A percentile compares a stretch with the other conserved stretches of the same genome.
Conservation (phyloP, 2,113 vertebrate genomes). For the Tetrax tetrax region DNA sequence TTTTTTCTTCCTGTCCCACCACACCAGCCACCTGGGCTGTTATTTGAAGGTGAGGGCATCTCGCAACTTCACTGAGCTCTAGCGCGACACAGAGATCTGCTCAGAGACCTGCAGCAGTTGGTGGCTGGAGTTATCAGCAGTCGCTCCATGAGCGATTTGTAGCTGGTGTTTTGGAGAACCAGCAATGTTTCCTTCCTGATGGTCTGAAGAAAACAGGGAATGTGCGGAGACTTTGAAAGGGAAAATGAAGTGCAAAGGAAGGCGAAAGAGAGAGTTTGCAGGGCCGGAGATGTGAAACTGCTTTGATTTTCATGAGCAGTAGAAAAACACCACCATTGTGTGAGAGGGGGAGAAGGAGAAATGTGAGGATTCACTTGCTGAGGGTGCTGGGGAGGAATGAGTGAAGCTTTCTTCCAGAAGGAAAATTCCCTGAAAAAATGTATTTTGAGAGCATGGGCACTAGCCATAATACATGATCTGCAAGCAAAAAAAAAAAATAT, state of each 20-base stretch:
- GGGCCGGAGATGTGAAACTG: not conserved
- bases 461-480: not conserved
- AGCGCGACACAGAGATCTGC: accelerated
- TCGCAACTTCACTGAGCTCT: not conserved
- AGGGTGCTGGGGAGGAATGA: not conserved
- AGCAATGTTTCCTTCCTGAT: not conserved
- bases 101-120: not conserved
- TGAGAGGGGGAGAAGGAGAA: not conserved
- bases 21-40: accelerated
- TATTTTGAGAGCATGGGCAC: not conserved
- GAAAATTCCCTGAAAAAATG: not conserved
- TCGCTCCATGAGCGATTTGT: no score
- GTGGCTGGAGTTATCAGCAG: accelerated
- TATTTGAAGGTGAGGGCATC: not conserved
- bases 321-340: accelerated
- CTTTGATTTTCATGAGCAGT: not conserved
- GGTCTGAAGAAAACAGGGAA: not conserved
- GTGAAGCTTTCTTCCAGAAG: not conserved
- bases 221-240: not conserved
- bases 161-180: not conserved
- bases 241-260: not conserved
- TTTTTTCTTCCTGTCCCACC: not conserved
- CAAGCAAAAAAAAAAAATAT: not conserved
- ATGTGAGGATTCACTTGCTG: not conserved
- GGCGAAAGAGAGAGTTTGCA: not conserved